Evolutionary conservation across 2,797 vertebrate species (phyloP).

Genomic region (Galago senegalensis): DNA sequence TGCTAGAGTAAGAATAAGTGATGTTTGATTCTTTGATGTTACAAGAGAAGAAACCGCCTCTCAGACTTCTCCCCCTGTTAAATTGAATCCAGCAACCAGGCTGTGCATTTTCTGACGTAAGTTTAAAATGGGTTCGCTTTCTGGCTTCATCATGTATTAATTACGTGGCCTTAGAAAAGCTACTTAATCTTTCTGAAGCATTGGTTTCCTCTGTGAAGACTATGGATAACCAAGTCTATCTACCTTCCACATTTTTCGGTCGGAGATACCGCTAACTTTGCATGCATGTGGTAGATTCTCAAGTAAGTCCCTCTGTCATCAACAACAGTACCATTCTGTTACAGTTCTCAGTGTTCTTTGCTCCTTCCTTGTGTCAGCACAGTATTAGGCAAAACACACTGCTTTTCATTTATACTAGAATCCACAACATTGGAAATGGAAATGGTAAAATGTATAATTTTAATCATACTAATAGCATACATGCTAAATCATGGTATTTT

Average conservation of each 20-base stretch:
- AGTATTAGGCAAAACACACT: slow-evolving; percentile 19
- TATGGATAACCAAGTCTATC: slow-evolving; percentile 17
- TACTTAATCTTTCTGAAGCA: slow-evolving; percentile 36
- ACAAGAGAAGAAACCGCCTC: slow-evolving; percentile 49
- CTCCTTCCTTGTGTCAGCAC: slow-evolving; percentile 12
- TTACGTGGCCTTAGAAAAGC: slow-evolving; percentile 36
- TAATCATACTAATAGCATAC: slow-evolving; percentile 21
- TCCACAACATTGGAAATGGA: background rate
- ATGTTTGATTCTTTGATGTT: slow-evolving; percentile 58
- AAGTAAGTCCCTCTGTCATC: background rate
- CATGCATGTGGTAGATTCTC: background rate
- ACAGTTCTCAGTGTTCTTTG: slow-evolving; percentile 16
- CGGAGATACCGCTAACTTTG: background rate
- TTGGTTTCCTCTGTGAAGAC: background rate
- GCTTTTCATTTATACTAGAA: slow-evolving; percentile 40
- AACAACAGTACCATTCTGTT: background rate
- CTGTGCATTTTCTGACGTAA: slow-evolving; percentile 25
- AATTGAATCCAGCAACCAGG: slow-evolving; percentile 63
- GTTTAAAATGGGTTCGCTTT: slow-evolving; percentile 52
- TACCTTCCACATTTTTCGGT: background rate
- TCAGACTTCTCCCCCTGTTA: background rate
- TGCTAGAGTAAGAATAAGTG: slow-evolving; percentile 45
- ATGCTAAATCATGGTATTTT: background rate
- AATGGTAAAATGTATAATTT: slow-evolving; percentile 48
- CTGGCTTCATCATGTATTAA: slow-evolving; percentile 17